Percentiles rank a stretch among this genome's conserved stretches.
phyloP scores from a whole-genome alignment of 2,797 vertebrate genomes.

The Cichlasoma orientale region DNA sequence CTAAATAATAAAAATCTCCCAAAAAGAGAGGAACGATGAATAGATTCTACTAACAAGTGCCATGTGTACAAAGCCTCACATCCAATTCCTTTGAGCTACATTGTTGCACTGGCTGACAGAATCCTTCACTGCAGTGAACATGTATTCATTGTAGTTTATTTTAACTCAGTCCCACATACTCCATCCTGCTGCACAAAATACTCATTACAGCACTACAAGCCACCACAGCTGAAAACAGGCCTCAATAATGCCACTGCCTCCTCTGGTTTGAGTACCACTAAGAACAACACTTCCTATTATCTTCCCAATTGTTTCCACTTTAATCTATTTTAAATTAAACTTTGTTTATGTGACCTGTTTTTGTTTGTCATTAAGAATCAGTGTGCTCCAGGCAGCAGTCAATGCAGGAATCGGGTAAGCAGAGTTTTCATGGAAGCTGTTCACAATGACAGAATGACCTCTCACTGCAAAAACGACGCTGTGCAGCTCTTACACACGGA shows the following conservation, averaged over 20 bases:
- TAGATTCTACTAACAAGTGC: not conserved
- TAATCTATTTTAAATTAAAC: not conserved
- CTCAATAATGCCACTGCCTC: fast-evolving
- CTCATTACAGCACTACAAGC: not conserved
- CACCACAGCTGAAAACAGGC: not conserved
- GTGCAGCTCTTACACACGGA: not conserved
- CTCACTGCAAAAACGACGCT: not conserved
- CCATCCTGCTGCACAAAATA: not conserved
- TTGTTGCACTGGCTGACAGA: not conserved
- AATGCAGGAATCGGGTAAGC: not conserved
- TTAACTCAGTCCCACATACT: not conserved
- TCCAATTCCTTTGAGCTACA: not conserved
- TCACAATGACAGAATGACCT: not conserved
- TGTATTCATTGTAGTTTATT: not conserved
- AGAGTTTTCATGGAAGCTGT: not conserved
- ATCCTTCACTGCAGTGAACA: not conserved
- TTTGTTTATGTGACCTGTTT: not conserved
- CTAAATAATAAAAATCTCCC: too few relatives aligned
- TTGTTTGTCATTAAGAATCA: not conserved
- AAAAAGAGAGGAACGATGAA: not conserved
- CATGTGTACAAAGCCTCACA: not conserved
- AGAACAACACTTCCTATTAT: too few relatives aligned
- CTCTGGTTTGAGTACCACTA: not conserved
- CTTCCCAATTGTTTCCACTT: too few relatives aligned
- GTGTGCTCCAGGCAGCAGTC: not conserved